A percentile compares a stretch with the other conserved stretches of the same genome.
phyloP scores from a whole-genome alignment of 2,797 vertebrate genomes.

The Perodicticus potto region DNA sequence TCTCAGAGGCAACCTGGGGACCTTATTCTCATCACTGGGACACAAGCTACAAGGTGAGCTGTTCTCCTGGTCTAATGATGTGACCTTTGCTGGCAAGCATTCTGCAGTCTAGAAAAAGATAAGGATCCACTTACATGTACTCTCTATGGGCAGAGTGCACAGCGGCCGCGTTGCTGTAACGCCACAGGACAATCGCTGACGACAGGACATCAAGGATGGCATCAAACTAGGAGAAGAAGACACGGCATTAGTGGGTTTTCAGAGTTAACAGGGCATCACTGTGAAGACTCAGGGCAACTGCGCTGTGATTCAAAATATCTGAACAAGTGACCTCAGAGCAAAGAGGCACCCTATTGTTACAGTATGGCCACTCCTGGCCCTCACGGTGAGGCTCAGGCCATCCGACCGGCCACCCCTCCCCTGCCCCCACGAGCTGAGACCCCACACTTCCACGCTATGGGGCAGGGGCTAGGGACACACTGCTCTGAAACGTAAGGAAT shows the following conservation, averaged over 20 bases:
- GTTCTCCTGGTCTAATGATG: background rate
- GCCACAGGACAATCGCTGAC: slow-evolving; percentile 98
- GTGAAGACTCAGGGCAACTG: background rate
- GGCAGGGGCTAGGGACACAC: rapidly evolving
- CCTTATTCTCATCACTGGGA: background rate
- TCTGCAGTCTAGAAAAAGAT: background rate
- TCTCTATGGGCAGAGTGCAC: slow-evolving; percentile 98
- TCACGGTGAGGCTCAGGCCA: background rate
- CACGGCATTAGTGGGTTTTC: slow-evolving; percentile 53
- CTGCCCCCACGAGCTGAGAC: background rate
- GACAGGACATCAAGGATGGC: slow-evolving; percentile 96
- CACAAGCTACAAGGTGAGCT: background rate
- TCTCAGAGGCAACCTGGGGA: background rate
- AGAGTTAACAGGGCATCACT: slow-evolving; percentile 2
- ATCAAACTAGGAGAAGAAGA: slow-evolving; percentile 93
- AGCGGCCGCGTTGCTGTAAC: slow-evolving; percentile 97
- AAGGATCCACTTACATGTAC: slow-evolving; percentile 94
- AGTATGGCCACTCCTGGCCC: background rate
- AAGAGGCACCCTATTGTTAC: background rate
- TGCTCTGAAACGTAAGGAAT: background rate
- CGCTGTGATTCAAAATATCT: background rate
- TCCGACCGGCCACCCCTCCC: rapidly evolving
- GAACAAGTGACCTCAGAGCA: background rate
- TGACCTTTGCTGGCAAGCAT: background rate
- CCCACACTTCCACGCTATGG: background rate